A percentile compares a stretch with the other conserved stretches of the same genome.
Evolutionary conservation across 2,113 vertebrate genomes (phyloP).

Genomic region (Pygoscelis adeliae): DNA sequence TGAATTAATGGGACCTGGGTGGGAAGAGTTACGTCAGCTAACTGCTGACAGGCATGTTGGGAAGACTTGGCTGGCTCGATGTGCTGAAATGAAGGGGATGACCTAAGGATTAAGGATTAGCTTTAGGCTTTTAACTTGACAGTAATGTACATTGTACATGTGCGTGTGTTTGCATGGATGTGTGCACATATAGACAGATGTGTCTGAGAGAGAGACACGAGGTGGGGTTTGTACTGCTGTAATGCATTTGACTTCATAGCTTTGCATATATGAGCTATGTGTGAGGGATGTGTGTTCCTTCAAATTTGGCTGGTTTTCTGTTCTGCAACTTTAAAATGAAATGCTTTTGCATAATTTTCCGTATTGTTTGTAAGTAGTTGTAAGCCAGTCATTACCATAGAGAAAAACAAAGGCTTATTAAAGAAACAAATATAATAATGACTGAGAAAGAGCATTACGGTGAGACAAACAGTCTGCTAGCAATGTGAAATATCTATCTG

Average conservation of each 20-base stretch:
- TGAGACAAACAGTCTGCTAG: background rate
- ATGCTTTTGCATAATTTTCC: background rate
- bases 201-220: background rate
- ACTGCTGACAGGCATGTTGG: background rate
- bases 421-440: background rate
- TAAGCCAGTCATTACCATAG: background rate
- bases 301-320: conserved; percentile 1
- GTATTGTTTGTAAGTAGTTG: background rate
- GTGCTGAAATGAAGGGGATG: conserved; percentile 41
- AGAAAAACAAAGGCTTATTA: conserved; percentile 18
- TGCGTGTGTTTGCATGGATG: background rate
- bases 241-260: background rate
- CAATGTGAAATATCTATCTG: background rate
- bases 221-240: background rate
- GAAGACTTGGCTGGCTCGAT: background rate
- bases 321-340: background rate
- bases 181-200: background rate
- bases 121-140: conserved; percentile 10
- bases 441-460: background rate
- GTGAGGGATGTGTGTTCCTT: conserved; percentile 20
- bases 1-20: background rate
- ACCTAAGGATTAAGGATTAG: conserved; percentile 44
- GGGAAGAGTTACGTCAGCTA: background rate
- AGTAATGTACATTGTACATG: background rate
- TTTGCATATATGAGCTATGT: background rate